Evolutionary conservation across 2,113 vertebrate species (phyloP), one percentile per base, ranked within the genome.

Genomic region (Euleptes europaea): DNA sequence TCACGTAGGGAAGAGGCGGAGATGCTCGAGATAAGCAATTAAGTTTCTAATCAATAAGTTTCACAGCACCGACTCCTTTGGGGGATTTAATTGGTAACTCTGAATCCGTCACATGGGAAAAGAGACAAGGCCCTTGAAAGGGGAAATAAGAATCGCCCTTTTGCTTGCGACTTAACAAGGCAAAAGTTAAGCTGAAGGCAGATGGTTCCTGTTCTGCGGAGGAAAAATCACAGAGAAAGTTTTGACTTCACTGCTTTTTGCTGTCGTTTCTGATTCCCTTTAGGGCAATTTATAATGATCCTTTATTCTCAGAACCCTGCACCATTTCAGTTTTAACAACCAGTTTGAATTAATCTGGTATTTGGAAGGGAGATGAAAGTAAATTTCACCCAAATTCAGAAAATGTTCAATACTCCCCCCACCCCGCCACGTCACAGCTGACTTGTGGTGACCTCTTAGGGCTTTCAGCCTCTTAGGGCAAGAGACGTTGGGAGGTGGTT

Each of bases 21-120:
- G 66, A 71, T 71, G 66, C 11, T 63, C 69, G 82, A 83, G 67
- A 92, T 4, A 80, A 90, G 89, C 88, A 93, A 93, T 93, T 94
- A 93, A 87, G 83, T 88, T 85, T 86, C 84, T 87, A 75, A 94
- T 94, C 92, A 90, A 94, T 94, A 90, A 77, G 60, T 88, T 66
- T 80, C 90, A 78, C 57, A 86, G 86, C 84, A 69, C 78, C 85
- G 54, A 60, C 81, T 83, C 89, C 83, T 83, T 51, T 5, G 1
- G 75, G 91, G 81, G 70, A 74, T 78, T 88, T 93, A 91, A 93
- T 88, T 94, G 92, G 87, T 84, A 90, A 79, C 89, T 86, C 3
- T 10, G 86, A 15, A n/a, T 35, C 78, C 13, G 35, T 35, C 78
- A 79, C 54, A 71, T 80, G 86, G 67, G 90, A 91, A 89, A 88